Base-by-base conservation (phyloP, 2,797 vertebrate genomes). In the Characodon lateralis region DNA sequence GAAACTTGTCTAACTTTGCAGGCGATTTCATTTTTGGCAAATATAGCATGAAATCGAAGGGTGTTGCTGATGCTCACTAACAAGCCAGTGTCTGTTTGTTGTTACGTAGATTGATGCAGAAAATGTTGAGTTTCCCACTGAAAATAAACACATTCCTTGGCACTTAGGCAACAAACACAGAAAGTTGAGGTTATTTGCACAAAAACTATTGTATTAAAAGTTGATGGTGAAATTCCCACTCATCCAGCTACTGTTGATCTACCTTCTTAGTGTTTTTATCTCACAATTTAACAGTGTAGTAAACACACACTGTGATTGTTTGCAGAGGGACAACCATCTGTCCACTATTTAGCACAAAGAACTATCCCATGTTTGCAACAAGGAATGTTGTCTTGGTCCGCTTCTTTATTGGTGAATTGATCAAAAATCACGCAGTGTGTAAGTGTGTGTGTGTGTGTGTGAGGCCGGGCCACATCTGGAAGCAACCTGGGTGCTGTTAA, bases 391-490 rank as follows among this genome's bases (percentile, higher is more conserved):
- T 71, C 74, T 76, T 66, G 84, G 83, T 87, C 90, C 80, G 59
- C 79, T 78, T 58, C 78, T 85, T 90, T 87, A 79, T 82, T 84
- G 72, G 72, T 78, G 80, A 80, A 77, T 76, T 88, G 85, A 89
- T 93, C 56, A 86, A 83, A 86, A 91, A 78, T 46, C 24, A n/a
- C 2, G 0, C 41, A 86, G 1, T 59, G 73, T 13, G 2, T 88
- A 53, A 18, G 73, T 41, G 68, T 69, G 74, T 74, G 71, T 73
- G 71, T 83, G 74, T 74, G 72, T 72, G 71, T 80, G 56, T 72
- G 76, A 77, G 76, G 74, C 88, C 70, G 85, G 83, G 71, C 76
- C 83, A 93, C 92, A 94, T 95, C 93, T 94, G 94, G 92, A 87
- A 55, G 72, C 88, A 92, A 91, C 92, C 88, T 92, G 91, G 83